Percentiles rank a stretch among this genome's conserved stretches.
These are phyloP conservation scores for Patiria pectinifera DNA, from an alignment of 53 echinoderm and acorn worm genomes.

Conservation along the genomic window DNA sequence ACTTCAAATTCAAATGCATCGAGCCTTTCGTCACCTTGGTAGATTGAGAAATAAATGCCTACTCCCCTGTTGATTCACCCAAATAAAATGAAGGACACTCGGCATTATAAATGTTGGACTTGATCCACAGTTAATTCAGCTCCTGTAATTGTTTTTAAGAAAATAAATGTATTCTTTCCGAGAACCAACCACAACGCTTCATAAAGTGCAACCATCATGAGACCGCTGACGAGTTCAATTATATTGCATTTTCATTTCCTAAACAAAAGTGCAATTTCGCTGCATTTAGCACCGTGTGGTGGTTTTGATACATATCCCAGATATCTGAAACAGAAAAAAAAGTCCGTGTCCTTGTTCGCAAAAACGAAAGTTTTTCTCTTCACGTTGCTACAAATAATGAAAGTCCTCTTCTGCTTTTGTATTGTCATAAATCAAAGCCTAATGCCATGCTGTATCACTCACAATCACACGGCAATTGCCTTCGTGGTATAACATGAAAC, in stretches of 20 bases:
- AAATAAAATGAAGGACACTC: no score
- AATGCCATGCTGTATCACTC: background rate
- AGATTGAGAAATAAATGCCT: no score
- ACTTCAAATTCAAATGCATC: no score
- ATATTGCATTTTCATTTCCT: background rate
- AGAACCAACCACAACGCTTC: background rate
- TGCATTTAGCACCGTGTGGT: background rate
- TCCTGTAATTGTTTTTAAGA: background rate
- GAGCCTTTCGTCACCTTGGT: no score
- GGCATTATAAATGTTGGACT: no score
- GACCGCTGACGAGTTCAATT: background rate
- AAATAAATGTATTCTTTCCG: background rate
- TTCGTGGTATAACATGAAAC: conserved; percentile 19
- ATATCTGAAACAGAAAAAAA: background rate
- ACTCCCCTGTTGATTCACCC: no score
- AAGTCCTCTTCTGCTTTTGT: background rate
- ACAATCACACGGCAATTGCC: background rate
- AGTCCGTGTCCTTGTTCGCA: background rate
- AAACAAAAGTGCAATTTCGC: background rate
- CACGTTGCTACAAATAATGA: background rate
- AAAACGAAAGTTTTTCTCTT: background rate
- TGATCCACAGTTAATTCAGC: no score
- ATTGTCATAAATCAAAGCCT: background rate
- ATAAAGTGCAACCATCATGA: background rate
- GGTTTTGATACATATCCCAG: background rate